Evolutionary conservation across 1,140 invertebrate genomes (phyloP).

Genomic region (Zaprionus ornatus): DNA sequence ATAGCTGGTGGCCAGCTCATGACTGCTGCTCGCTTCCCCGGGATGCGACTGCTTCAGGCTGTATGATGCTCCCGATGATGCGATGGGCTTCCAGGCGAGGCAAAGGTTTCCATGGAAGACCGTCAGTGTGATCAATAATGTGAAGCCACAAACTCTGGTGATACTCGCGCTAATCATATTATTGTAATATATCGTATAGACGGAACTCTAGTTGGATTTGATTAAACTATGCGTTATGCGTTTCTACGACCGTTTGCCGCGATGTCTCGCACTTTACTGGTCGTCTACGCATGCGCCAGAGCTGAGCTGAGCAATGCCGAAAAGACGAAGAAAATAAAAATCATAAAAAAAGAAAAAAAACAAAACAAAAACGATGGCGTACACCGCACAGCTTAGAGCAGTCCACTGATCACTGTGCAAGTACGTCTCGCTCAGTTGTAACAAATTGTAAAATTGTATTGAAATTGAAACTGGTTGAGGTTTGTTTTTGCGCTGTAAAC

Average conservation of each 20-base stretch:
- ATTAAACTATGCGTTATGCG: slow-evolving; percentile 17
- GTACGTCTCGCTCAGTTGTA: slow-evolving; percentile 61
- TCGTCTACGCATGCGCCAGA: slow-evolving; percentile 73
- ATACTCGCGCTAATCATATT: slow-evolving; percentile 6
- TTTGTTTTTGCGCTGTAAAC: slow-evolving; percentile 42
- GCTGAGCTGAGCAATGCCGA: slow-evolving; percentile 47
- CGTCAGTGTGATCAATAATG: slow-evolving; percentile 10
- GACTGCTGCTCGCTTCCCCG: slow-evolving; percentile 65
- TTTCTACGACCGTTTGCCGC: slow-evolving; percentile 68
- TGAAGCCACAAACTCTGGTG: slow-evolving; percentile 2
- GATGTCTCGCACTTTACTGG: slow-evolving; percentile 79
- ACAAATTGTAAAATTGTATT: slow-evolving; percentile 78
- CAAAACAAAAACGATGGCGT: slow-evolving; percentile 26
- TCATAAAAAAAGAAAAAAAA: slow-evolving; percentile 30
- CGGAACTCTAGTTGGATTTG: background rate
- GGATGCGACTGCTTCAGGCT: slow-evolving; percentile 80
- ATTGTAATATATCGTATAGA: background rate
- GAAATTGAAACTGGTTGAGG: slow-evolving; percentile 78
- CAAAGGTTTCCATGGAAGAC: background rate
- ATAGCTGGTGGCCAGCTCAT: slow-evolving; percentile 62
- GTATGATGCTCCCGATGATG: slow-evolving; percentile 50
- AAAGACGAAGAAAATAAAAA: slow-evolving; percentile 47
- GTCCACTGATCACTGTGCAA: slow-evolving; percentile 27
- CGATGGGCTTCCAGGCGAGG: slow-evolving; percentile 76
- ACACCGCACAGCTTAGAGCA: slow-evolving; percentile 28